phyloP scores from a whole-genome alignment of 2,113 vertebrate species.

The Heterotilapia buettikoferi region DNA sequence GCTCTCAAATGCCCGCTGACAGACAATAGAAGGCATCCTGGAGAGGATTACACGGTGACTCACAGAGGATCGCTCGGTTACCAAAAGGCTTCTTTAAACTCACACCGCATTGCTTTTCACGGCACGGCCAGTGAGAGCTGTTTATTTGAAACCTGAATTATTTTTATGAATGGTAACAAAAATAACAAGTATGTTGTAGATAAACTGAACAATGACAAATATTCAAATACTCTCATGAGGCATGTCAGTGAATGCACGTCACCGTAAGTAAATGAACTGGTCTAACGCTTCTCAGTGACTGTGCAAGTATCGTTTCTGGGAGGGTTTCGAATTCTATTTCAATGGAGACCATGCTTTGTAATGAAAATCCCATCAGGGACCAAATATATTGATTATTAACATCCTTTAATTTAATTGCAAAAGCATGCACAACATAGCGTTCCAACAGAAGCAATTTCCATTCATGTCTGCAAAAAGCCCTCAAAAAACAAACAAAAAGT shows the following conservation, averaged over 20 bases:
- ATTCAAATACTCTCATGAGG: background rate
- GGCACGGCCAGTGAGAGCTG: background rate
- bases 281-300: background rate
- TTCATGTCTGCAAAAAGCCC: too few relatives aligned
- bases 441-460: too few relatives aligned
- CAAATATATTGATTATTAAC: background rate
- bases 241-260: background rate
- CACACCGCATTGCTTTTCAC: background rate
- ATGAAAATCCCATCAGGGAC: background rate
- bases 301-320: background rate
- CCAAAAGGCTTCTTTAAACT: conserved; percentile 17
- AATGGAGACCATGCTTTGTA: background rate
- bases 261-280: background rate
- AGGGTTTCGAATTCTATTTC: background rate
- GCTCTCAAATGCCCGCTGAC: background rate
- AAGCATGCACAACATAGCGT: too few relatives aligned
- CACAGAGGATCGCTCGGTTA: background rate
- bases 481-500: background rate
- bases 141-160: background rate
- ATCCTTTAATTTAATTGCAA: too few relatives aligned
- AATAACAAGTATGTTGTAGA: background rate
- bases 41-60: background rate
- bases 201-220: background rate
- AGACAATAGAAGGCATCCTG: conserved; percentile 21
- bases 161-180: background rate